Evolutionary conservation across 2,888 invertebrate genomes (phyloP).

Genomic region (Melinaea menophilus): DNA sequence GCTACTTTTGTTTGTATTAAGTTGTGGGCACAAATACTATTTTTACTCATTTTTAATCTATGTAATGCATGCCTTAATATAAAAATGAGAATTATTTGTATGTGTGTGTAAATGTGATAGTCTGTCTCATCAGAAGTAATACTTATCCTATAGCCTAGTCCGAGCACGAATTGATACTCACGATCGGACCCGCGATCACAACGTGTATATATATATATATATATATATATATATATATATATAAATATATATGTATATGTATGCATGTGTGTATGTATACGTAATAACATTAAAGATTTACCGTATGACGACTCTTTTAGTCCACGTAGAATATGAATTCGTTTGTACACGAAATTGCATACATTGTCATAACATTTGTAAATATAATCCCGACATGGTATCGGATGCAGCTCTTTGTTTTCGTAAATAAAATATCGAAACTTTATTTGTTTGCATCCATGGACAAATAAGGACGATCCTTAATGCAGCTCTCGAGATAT

Average conservation of each 20-base stretch:
- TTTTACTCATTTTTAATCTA: too few species aligned
- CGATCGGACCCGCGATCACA: constrained; percentile 71
- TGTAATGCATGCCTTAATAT: background rate
- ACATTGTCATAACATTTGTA: constrained; percentile 54
- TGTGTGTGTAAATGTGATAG: constrained; percentile 40
- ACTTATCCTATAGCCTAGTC: constrained; percentile 49
- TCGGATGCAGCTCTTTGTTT: constrained; percentile 47
- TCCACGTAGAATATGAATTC: constrained; percentile 69
- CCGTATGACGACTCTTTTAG: constrained; percentile 70
- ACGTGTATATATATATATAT: constrained; percentile 57
- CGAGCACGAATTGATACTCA: constrained; percentile 65
- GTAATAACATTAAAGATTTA: constrained; percentile 70
- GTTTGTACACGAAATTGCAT: constrained; percentile 64
- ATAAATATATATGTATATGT: constrained; percentile 48
- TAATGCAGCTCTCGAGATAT: constrained; percentile 15
- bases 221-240: constrained; percentile 53
- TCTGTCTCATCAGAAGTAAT: constrained; percentile 52
- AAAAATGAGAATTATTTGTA: constrained; percentile 28
- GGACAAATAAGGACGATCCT: constrained; percentile 15
- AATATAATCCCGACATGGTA: constrained; percentile 49
- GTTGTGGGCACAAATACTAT: too few species aligned
- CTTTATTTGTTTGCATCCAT: constrained; percentile 20
- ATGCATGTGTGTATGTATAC: constrained; percentile 46
- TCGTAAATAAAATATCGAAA: constrained; percentile 25
- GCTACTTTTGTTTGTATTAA: too few species aligned